Base-by-base conservation (phyloP, 2,113 vertebrate genomes). In the Excalfactoria chinensis region DNA sequence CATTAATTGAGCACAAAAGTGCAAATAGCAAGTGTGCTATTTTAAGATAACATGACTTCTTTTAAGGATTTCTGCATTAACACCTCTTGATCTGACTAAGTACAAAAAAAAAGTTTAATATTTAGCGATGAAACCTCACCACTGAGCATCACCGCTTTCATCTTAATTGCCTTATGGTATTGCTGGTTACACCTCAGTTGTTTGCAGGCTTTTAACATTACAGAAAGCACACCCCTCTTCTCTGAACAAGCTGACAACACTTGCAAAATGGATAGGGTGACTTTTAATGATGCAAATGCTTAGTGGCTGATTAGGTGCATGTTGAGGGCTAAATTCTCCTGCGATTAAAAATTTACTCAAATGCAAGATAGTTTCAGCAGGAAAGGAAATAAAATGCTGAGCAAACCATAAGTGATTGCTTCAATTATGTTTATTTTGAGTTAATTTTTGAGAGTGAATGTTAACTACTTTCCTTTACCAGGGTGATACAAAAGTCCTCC, bases 11-110 rank as follows among this genome's bases (percentile, higher is more conserved):
- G 88, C 75, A 85, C 68, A 77, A 95, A 95, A 97, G 87, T 62
- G 62, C 88, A 96, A 97, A 95, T 86, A 95, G 85, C 87, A 90
- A 72, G 91, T 94, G 93, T 97, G 96, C 96, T 96, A 90, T 95
- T 95, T 96, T 96, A 93, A 93, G 95, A 92, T 93, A 96, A 88
- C 93, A 94, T 93, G 66, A 96, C 93, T 97, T 97, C 90, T 96
- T 97, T 96, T 90, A 96, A 97, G 94, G 87, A 95, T 93, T 30
- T 97, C 86, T 97, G 84, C 95, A 96, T 97, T 97, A 98, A 96
- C 93, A 96, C 93, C 81, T 97, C 95, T 97, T 97, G 91, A 97
- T 97, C 95, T 91, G 94, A 95, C 95, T 90, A 97, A 97, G 96
- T 94, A 97, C 93, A 63, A 95, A 94, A 44, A 89, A 88, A 94